Conservation (phyloP, 2,797 vertebrate species). For the Lycodopsis pacificus region DNA sequence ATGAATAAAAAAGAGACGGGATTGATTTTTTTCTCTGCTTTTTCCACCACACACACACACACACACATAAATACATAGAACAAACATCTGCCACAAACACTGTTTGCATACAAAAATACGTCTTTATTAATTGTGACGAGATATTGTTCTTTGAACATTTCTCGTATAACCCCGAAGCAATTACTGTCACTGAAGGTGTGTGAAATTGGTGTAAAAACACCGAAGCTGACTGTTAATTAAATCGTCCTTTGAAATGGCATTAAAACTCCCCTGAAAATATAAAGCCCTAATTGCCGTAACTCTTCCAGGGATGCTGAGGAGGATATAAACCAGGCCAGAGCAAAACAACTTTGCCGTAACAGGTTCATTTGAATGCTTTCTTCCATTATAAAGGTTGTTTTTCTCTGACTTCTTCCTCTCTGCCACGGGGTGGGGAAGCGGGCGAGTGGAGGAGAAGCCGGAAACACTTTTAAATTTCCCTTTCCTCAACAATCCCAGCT, state of each 20-base stretch:
- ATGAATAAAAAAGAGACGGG: background rate
- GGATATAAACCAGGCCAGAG: constrained; percentile 57
- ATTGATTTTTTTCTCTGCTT: background rate
- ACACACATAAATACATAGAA: constrained; percentile 20
- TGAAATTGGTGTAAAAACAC: constrained; percentile 78
- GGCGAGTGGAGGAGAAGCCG: constrained; percentile 12
- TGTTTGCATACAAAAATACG: constrained; percentile 50
- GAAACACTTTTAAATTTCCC: constrained; percentile 39
- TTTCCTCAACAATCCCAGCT: constrained; percentile 13
- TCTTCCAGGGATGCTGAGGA: constrained; percentile 61
- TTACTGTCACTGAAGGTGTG: constrained; percentile 76
- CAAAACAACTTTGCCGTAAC: constrained; percentile 67
- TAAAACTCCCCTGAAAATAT: constrained; percentile 77
- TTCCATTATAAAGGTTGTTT: constrained; percentile 53
- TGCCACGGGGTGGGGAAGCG: constrained; percentile 36
- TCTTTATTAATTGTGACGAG: constrained; percentile 57
- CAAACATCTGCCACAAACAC: constrained; percentile 39
- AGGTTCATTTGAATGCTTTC: constrained; percentile 66
- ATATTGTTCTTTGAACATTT: constrained; percentile 70
- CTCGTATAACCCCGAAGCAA: constrained; percentile 72
- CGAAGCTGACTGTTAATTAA: constrained; percentile 76
- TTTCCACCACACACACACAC: constrained; percentile 4
- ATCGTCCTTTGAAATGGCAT: constrained; percentile 80
- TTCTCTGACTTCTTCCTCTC: constrained; percentile 38
- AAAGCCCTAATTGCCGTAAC: constrained; percentile 72